These are phyloP conservation scores for Oryzias dopingdopingensis DNA, from an alignment of 2,797 vertebrate genomes.

Conservation along the genomic window DNA sequence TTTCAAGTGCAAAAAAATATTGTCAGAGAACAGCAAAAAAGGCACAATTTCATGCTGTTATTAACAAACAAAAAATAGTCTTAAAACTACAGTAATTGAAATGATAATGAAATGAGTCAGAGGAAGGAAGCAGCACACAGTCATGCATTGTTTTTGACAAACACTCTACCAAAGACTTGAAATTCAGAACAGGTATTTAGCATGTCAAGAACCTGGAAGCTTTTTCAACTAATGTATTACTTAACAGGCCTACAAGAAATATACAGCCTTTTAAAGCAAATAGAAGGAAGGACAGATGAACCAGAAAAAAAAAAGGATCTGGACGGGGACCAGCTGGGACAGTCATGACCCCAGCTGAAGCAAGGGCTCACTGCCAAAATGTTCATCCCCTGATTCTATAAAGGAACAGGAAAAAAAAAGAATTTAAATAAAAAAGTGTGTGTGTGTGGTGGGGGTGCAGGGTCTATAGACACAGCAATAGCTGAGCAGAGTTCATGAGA, in stretches of 20 bases:
- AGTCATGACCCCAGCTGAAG: conserved; percentile 14
- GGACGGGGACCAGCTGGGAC: conserved; percentile 1
- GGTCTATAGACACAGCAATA: too few species aligned
- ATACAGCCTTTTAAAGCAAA: background rate
- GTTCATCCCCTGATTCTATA: conserved; percentile 4
- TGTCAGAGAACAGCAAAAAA: too few species aligned
- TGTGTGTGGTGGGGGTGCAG: background rate
- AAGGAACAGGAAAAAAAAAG: background rate
- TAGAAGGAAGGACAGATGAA: background rate
- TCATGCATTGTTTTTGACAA: too few species aligned
- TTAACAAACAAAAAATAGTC: too few species aligned
- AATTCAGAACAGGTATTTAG: background rate
- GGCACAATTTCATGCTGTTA: too few species aligned
- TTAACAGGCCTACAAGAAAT: conserved; percentile 6
- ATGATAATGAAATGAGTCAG: too few species aligned
- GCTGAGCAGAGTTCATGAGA: too few species aligned
- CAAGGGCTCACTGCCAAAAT: conserved; percentile 7
- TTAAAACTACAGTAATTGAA: too few species aligned
- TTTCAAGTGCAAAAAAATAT: too few species aligned
- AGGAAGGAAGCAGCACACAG: too few species aligned
- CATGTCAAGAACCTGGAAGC: background rate
- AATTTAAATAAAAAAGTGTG: too few species aligned
- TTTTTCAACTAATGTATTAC: background rate
- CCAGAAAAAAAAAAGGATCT: background rate
- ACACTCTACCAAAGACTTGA: background rate